Percentiles rank a stretch among this genome's conserved stretches.
Evolutionary conservation across 2,113 vertebrate genomes (phyloP).

Genomic region (Alligator sinensis): DNA sequence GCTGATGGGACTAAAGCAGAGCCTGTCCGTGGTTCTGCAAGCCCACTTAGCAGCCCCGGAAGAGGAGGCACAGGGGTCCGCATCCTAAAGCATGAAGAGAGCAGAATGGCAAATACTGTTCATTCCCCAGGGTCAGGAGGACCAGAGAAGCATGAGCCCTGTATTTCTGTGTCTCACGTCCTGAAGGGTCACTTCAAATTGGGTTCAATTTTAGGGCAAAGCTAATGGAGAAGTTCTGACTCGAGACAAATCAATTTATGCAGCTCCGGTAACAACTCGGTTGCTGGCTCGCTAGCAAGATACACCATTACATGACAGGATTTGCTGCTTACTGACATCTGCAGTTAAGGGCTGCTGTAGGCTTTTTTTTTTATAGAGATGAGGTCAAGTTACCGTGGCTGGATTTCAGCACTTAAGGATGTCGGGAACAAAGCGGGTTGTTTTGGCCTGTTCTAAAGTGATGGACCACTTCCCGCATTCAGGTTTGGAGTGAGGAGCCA

Average conservation of each 20-base stretch:
- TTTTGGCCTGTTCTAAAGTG: neutral
- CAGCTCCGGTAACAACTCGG: neutral
- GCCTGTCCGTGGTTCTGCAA: too few relatives aligned
- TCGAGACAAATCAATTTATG: neutral
- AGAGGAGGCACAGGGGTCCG: neutral
- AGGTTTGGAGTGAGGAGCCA: too few relatives aligned
- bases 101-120: neutral
- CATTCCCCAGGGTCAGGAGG: too few relatives aligned
- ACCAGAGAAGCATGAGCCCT: neutral
- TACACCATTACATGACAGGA: too few relatives aligned
- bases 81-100: neutral
- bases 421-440: too few relatives aligned
- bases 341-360: neutral
- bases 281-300: neutral
- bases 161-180: neutral
- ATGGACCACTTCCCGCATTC: neutral
- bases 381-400: neutral
- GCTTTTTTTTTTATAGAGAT: neutral
- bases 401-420: neutral
- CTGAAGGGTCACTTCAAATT: neutral
- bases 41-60: too few relatives aligned
- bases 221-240: neutral
- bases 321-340: neutral
- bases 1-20: neutral
- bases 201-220: neutral